phyloP scores from a whole-genome alignment of 2,797 vertebrate genomes.

The Bradypus variegatus region DNA sequence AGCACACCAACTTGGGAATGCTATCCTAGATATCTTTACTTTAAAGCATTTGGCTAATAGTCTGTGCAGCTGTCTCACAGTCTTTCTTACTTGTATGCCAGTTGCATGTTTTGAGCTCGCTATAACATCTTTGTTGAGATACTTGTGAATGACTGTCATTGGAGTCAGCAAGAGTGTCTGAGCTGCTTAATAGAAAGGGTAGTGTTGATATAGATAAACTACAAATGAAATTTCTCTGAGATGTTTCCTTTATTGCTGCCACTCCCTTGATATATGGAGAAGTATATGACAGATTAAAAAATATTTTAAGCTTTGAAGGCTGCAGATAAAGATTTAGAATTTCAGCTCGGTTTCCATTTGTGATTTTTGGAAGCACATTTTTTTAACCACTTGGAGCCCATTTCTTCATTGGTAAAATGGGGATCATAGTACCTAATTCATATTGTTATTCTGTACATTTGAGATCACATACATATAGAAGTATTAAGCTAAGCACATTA shows the following conservation, averaged over 20 bases:
- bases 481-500: background rate
- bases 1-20: background rate
- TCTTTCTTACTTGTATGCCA: background rate
- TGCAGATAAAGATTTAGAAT: background rate
- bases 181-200: background rate
- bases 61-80: background rate
- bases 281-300: background rate
- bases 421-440: background rate
- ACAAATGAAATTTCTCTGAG: background rate
- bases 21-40: background rate
- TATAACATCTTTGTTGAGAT: background rate
- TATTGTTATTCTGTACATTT: background rate
- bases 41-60: background rate
- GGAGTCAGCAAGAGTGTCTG: background rate
- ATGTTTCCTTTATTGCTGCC: background rate
- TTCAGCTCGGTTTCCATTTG: background rate
- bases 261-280: background rate
- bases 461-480: background rate
- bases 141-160: background rate
- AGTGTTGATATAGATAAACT: background rate
- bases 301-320: background rate
- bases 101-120: background rate
- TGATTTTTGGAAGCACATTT: background rate
- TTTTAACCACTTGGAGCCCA: background rate
- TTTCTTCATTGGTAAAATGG: conserved; percentile 2